phyloP scores from a whole-genome alignment of 2,797 vertebrate species.

The Enteromius afrohamiltoni region DNA sequence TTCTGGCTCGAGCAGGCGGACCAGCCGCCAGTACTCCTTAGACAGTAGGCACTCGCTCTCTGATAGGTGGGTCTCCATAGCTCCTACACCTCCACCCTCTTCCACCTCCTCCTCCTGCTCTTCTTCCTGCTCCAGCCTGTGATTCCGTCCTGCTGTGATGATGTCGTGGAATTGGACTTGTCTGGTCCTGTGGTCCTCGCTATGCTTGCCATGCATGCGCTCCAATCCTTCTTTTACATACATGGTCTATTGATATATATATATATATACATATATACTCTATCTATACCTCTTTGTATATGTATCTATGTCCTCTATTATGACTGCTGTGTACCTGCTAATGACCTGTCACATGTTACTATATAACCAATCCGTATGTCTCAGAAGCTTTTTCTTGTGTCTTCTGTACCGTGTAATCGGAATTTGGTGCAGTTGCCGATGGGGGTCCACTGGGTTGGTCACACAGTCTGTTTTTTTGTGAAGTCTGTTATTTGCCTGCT shows the following conservation, averaged over 20 bases:
- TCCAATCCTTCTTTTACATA: conserved; percentile 68
- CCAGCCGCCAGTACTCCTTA: conserved; percentile 92
- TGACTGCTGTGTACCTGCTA: conserved; percentile 60
- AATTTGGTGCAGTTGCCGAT: conserved; percentile 15
- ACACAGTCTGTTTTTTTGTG: conserved; percentile 37
- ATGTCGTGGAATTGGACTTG: conserved; percentile 75
- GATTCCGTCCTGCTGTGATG: conserved; percentile 84
- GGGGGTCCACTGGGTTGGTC: conserved; percentile 14
- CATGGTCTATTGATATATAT: conserved; percentile 57
- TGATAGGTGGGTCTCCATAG: conserved; percentile 85
- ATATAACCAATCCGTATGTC: conserved; percentile 44
- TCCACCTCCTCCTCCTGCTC: conserved; percentile 62
- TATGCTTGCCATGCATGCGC: conserved; percentile 85
- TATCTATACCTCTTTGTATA: conserved; percentile 60
- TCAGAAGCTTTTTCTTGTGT: conserved; percentile 28
- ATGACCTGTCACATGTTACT: conserved; percentile 43
- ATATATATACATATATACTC: conserved; percentile 5
- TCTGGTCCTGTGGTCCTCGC: conserved; percentile 82
- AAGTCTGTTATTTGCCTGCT: conserved; percentile 56
- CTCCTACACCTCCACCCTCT: conserved; percentile 51
- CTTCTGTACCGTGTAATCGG: conserved; percentile 38
- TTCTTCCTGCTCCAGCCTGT: conserved; percentile 80
- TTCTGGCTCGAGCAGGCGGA: conserved; percentile 90
- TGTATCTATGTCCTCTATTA: conserved; percentile 59
- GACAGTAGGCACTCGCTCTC: conserved; percentile 93